These are phyloP conservation scores for Cacatua alba DNA, from an alignment of 2,113 vertebrate genomes.

Conservation along the genomic window DNA sequence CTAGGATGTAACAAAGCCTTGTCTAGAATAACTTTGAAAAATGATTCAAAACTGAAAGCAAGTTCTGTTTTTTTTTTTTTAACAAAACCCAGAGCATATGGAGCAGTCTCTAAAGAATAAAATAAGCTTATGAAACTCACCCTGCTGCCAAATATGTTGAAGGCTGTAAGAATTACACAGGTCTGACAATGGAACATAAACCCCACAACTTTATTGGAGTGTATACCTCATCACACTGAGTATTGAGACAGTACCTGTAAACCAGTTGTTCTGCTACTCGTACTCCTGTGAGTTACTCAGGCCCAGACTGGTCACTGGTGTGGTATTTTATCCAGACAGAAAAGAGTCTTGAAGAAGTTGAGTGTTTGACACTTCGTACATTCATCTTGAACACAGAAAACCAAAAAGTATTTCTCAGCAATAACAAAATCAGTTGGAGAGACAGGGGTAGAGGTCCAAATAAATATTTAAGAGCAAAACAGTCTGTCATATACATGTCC, in stretches of 20 bases:
- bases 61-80: neutral
- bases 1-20: neutral
- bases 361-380: neutral
- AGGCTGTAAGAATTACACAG: neutral
- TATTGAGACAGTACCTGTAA: neutral
- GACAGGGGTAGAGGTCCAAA: neutral
- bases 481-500: neutral
- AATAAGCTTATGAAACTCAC: neutral
- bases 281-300: neutral
- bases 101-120: neutral
- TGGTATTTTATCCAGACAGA: neutral
- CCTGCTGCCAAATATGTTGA: neutral
- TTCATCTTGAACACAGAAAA: neutral
- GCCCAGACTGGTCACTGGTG: neutral
- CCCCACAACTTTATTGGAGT: neutral
- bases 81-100: neutral
- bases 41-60: neutral
- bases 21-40: neutral
- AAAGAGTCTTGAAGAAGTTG: neutral
- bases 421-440: neutral
- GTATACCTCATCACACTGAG: neutral
- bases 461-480: neutral
- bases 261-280: neutral
- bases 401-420: neutral
- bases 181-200: neutral